These are phyloP conservation scores for Cydia strobilella DNA, from an alignment of 1,140 invertebrate genomes.

Conservation along the genomic window DNA sequence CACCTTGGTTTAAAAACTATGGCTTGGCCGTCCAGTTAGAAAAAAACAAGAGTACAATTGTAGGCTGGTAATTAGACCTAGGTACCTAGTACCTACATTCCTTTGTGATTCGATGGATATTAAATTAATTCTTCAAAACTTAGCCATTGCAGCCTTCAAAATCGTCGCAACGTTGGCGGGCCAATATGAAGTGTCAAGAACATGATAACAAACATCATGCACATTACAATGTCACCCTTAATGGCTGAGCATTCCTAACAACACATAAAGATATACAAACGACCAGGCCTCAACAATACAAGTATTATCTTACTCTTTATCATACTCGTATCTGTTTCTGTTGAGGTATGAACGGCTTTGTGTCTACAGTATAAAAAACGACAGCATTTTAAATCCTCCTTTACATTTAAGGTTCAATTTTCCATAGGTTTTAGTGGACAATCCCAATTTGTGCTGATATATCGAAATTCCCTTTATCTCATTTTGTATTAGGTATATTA, in stretches of 20 bases:
- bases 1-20: no score
- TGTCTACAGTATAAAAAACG: no score
- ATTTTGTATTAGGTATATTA: not conserved
- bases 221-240: not conserved
- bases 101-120: no score
- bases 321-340: not conserved
- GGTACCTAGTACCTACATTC: no score
- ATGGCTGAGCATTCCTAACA: slow-evolving; percentile 3
- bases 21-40: no score
- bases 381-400: no score
- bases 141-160: not conserved
- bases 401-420: no score
- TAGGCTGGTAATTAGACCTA: no score
- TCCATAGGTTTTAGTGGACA: no score
- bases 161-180: not conserved
- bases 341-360: not conserved
- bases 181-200: slow-evolving; percentile 4
- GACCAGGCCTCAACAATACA: not conserved
- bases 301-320: slow-evolving; percentile 7
- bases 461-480: not conserved
- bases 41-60: no score
- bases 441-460: no score
- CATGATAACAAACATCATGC: not conserved
- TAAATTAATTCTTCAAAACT: not conserved
- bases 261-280: slow-evolving; percentile 11